Percentiles rank a stretch among this genome's conserved stretches.
Evolutionary conservation across 37 sponge, comb jelly and placozoan genomes (phyloP).

Genomic region (Agelas oroides): DNA sequence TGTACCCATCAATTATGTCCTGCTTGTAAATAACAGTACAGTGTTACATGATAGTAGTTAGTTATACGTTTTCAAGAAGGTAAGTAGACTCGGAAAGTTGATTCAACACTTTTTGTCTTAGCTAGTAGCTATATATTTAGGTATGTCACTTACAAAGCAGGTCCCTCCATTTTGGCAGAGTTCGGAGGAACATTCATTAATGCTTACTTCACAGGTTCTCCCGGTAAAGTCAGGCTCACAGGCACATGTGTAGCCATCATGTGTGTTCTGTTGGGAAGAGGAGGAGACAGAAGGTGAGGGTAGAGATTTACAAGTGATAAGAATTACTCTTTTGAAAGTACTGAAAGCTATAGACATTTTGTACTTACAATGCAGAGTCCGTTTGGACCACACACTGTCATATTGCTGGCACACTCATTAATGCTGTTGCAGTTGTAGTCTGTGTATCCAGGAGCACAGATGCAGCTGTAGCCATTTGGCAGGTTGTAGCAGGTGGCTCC

Average conservation of each 20-base stretch:
- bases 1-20: background rate
- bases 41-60: too few species aligned
- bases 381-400: background rate
- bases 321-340: too few species aligned
- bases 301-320: too few species aligned
- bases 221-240: conserved; percentile 68
- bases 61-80: too few species aligned
- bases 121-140: too few species aligned
- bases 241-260: conserved; percentile 17
- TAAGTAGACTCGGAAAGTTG: too few species aligned
- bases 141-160: too few species aligned
- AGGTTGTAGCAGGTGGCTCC: conserved; percentile 26
- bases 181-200: conserved; percentile 16
- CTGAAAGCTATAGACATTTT: too few species aligned
- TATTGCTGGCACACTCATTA: conserved; percentile 1
- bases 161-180: conserved; percentile 62
- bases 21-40: too few species aligned
- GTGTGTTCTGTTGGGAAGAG: background rate
- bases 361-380: background rate
- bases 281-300: too few species aligned
- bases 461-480: background rate
- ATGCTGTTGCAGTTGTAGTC: background rate
- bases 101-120: too few species aligned
- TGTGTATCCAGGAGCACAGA: conserved; percentile 6
- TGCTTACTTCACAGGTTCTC: conserved; percentile 23